A percentile compares a stretch with the other conserved stretches of the same genome.
Conservation (phyloP, 2,113 vertebrate genomes). For the Pachycephala philippinensis region DNA sequence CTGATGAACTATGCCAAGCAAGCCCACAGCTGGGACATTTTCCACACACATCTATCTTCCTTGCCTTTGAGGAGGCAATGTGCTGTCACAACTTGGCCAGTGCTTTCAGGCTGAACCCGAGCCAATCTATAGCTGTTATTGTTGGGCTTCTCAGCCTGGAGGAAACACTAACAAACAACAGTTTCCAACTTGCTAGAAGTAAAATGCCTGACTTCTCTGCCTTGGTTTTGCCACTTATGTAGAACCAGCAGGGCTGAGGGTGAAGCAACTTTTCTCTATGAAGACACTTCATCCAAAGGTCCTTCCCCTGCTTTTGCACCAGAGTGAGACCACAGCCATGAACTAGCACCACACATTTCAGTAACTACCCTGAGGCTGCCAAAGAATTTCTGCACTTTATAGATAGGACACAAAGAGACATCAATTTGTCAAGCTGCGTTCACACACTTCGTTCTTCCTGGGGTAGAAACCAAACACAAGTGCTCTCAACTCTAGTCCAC, state of each 20-base stretch:
- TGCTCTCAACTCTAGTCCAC: neutral
- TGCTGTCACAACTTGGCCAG: neutral
- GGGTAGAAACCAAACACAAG: neutral
- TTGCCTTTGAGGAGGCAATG: neutral
- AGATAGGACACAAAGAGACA: neutral
- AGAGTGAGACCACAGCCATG: neutral
- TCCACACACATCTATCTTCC: neutral
- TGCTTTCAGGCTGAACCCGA: neutral
- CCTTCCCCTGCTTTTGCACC: neutral
- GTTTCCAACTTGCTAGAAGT: neutral
- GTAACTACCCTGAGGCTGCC: neutral
- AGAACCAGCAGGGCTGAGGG: neutral
- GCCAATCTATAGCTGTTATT: neutral
- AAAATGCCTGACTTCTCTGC: neutral
- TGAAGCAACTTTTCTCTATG: neutral
- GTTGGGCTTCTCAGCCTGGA: neutral
- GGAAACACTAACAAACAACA: neutral
- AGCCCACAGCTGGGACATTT: neutral
- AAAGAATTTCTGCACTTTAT: neutral
- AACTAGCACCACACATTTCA: fast-evolving
- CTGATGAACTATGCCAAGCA: neutral
- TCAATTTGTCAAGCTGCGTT: neutral
- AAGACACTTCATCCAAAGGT: neutral
- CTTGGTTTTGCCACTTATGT: neutral
- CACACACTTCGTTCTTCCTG: neutral